Evolutionary conservation across 2,113 vertebrate genomes (phyloP).

Genomic region (Pristiophorus japonicus): DNA sequence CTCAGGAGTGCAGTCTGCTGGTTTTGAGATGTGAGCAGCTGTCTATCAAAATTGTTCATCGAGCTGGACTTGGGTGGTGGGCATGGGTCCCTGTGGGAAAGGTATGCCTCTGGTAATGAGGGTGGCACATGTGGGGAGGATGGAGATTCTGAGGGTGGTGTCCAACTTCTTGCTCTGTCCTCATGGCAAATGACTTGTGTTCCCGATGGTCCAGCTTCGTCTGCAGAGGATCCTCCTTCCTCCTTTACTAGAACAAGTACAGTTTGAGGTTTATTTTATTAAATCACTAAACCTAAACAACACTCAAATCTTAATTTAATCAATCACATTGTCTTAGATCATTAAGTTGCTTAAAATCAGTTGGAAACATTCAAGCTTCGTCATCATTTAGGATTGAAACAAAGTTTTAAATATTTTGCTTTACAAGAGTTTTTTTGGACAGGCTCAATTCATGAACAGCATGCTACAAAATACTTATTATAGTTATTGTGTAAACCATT

Average conservation of each 20-base stretch:
- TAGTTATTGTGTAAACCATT: background rate
- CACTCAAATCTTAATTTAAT: background rate
- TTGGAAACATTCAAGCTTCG: background rate
- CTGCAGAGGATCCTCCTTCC: constrained; percentile 6
- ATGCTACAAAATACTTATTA: background rate
- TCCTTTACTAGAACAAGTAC: constrained; percentile 18
- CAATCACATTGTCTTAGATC: background rate
- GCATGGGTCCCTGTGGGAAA: background rate
- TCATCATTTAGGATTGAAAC: background rate
- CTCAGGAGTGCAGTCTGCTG: constrained; percentile 26
- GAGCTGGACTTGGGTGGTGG: background rate
- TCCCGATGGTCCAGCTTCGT: background rate
- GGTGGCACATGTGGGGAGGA: background rate
- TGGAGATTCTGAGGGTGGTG: constrained; percentile 14
- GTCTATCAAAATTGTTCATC: constrained; percentile 16
- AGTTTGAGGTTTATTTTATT: background rate
- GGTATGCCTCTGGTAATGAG: background rate
- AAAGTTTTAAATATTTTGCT: background rate
- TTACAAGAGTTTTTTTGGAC: background rate
- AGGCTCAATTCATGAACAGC: too few relatives aligned
- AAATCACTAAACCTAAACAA: background rate
- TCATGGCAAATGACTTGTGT: background rate
- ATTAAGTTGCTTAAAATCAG: background rate
- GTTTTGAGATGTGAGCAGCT: constrained; percentile 9
- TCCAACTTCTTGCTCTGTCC: constrained; percentile 30